Percentiles rank a stretch among this genome's conserved stretches.
Evolutionary conservation across 2,888 invertebrate species (phyloP).

Genomic region (Villa cingulata): DNA sequence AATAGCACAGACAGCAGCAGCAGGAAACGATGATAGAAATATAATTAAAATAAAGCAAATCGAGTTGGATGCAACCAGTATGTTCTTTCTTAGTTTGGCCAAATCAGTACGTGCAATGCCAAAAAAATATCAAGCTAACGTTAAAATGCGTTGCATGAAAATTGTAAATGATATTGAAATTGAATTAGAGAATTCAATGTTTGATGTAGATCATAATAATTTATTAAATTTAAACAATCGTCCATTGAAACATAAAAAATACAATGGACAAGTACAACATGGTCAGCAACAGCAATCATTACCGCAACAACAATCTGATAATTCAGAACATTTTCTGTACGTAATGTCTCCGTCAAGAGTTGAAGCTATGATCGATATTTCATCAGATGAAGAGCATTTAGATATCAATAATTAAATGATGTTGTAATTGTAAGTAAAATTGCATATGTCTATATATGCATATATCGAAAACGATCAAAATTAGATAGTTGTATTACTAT

Average conservation of each 20-base stretch:
- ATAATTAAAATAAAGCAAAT: background rate
- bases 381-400: conserved; percentile 26
- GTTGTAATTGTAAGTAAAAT: too few species aligned
- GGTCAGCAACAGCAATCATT: background rate
- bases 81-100: conserved; percentile 32
- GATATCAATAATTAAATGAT: background rate
- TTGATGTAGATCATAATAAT: conserved; percentile 4
- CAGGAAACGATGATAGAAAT: background rate
- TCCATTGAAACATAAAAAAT: background rate
- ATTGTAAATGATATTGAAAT: conserved; percentile 34
- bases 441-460: too few species aligned
- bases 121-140: conserved; percentile 30
- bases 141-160: conserved; percentile 35
- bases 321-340: conserved; percentile 32
- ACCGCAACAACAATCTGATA: conserved; percentile 15
- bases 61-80: conserved; percentile 32
- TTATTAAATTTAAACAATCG: background rate
- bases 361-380: conserved; percentile 34
- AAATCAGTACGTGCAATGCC: conserved; percentile 33
- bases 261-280: background rate
- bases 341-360: conserved; percentile 36
- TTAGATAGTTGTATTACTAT: too few species aligned
- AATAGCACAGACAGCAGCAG: background rate
- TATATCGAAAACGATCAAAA: too few species aligned
- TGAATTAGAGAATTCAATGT: conserved; percentile 25